phyloP scores from a whole-genome alignment of 2,113 vertebrate genomes.

The Dolichotis patagonum region DNA sequence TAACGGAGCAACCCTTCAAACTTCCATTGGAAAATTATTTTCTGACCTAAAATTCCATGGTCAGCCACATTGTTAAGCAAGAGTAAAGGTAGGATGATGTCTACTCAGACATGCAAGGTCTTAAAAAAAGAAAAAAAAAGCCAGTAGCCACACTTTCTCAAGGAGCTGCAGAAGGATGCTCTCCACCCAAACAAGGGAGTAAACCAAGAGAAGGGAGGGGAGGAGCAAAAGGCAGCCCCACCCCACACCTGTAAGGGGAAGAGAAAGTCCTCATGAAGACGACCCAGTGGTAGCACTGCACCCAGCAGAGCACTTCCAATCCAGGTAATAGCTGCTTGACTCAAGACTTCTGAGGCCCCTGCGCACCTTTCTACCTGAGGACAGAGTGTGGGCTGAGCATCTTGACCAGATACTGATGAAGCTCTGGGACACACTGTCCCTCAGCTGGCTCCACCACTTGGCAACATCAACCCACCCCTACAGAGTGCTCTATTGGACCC shows the following conservation, averaged over 20 bases:
- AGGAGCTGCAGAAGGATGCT: background rate
- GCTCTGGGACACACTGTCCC: no score
- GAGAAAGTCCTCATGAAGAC: background rate
- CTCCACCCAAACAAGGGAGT: background rate
- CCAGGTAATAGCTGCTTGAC: no score
- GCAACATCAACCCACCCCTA: background rate
- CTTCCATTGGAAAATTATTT: background rate
- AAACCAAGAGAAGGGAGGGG: no score
- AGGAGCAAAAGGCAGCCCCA: background rate
- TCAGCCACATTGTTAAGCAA: background rate
- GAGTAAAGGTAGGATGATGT: background rate
- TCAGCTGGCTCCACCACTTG: accelerated
- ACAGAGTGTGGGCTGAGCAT: background rate
- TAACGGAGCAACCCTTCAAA: background rate
- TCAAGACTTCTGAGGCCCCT: accelerated
- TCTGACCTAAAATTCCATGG: background rate
- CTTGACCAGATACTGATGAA: background rate
- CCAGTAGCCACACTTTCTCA: background rate
- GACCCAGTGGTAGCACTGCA: accelerated
- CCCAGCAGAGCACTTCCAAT: background rate
- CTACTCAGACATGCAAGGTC: background rate
- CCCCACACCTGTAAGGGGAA: background rate
- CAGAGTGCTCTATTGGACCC: background rate
- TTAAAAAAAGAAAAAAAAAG: background rate
- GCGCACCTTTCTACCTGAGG: background rate